phyloP scores from a whole-genome alignment of 2,797 vertebrate genomes.

The Odontamblyopus lacepedii region DNA sequence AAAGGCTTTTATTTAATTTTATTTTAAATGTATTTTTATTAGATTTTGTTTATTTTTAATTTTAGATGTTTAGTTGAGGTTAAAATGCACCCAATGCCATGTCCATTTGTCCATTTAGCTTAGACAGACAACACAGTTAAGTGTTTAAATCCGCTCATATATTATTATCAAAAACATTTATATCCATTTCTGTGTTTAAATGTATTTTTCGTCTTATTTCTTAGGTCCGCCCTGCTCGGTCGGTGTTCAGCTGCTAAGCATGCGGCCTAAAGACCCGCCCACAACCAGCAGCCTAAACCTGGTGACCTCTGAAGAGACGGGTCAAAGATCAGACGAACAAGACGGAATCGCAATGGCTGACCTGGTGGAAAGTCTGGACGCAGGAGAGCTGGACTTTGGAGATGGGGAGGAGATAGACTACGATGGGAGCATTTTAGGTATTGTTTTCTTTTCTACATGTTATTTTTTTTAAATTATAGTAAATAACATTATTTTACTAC shows the following conservation, averaged over 20 bases:
- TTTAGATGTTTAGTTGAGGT: too few species aligned
- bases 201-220: not conserved
- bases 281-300: constrained; percentile 75
- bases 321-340: constrained; percentile 8
- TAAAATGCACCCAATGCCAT: not conserved
- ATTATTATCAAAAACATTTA: not conserved
- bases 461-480: too few species aligned
- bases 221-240: constrained; percentile 64
- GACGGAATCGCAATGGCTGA: constrained; percentile 79
- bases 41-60: too few species aligned
- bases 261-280: constrained; percentile 74
- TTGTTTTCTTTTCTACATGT: not conserved
- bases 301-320: constrained; percentile 75
- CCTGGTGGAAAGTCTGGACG: constrained; percentile 90
- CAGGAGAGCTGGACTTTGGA: constrained; percentile 87
- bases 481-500: too few species aligned
- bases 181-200: not conserved
- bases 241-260: constrained; percentile 58
- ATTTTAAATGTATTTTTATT: too few species aligned
- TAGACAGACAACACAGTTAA: too few species aligned
- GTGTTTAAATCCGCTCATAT: not conserved
- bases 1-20: too few species aligned
- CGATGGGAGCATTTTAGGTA: constrained; percentile 56
- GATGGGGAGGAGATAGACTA: constrained; percentile 88
- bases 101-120: too few species aligned